Evolutionary conservation across 2,797 vertebrate genomes (phyloP).

Genomic region (Botia kubotai): DNA sequence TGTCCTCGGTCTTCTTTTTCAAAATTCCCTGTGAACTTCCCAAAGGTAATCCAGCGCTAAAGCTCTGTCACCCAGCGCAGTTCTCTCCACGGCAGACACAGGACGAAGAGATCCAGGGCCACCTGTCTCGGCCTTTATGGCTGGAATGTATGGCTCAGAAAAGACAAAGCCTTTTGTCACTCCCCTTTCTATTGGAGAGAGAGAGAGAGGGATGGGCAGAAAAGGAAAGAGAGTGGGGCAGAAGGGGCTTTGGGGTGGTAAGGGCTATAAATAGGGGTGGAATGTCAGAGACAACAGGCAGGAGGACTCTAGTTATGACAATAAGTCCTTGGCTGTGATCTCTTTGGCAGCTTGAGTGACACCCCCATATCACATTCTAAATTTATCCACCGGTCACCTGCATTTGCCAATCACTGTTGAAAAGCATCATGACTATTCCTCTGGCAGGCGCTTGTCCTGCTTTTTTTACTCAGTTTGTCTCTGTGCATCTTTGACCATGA

Average conservation of each 20-base stretch:
- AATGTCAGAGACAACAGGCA: slow-evolving; percentile 66
- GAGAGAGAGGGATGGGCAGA: slow-evolving; percentile 68
- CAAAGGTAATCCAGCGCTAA: slow-evolving; percentile 53
- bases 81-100: slow-evolving; percentile 55
- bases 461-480: not conserved
- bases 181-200: slow-evolving; percentile 59
- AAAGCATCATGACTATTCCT: slow-evolving; percentile 25
- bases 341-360: slow-evolving; percentile 22
- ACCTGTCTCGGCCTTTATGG: slow-evolving; percentile 70
- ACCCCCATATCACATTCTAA: slow-evolving; percentile 56
- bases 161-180: slow-evolving; percentile 66
- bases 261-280: slow-evolving; percentile 60
- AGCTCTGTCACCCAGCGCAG: slow-evolving; percentile 52
- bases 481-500: not conserved
- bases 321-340: slow-evolving; percentile 60
- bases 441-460: not conserved
- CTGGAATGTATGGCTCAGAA: slow-evolving; percentile 68
- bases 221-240: slow-evolving; percentile 61
- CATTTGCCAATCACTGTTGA: slow-evolving; percentile 63
- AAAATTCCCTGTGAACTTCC: slow-evolving; percentile 37
- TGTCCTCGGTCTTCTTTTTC: slow-evolving; percentile 54
- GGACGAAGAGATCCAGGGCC: slow-evolving; percentile 63
- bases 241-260: slow-evolving; percentile 53
- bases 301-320: slow-evolving; percentile 63
- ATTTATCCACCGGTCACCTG: slow-evolving; percentile 61